Evolutionary conservation across 2,888 invertebrate species (phyloP), one percentile per base, ranked within the genome.

Genomic region (Caenorhabditis sp.): DNA sequence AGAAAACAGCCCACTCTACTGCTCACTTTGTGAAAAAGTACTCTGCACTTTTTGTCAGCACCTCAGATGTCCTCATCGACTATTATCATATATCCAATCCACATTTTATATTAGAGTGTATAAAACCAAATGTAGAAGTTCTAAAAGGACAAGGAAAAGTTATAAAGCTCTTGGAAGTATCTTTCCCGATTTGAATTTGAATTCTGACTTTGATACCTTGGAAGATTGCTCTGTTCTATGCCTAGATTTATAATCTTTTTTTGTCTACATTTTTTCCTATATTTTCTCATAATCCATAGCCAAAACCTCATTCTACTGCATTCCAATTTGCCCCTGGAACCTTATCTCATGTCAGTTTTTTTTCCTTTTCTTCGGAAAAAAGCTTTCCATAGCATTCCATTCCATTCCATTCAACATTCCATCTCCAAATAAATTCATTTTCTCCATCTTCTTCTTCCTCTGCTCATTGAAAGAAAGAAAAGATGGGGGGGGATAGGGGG

Each of bases 381-480:
- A n/a, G n/a, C n/a, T n/a, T n/a, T n/a, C n/a, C n/a, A n/a, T n/a
- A n/a, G n/a, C n/a, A n/a, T n/a, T 58, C 53, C 28, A 22, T 50
- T 32, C 53, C 44, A 67, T 61, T 60, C 51, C 44, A 70, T 53
- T 61, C 70, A 61, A 70, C 69, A 69, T 60, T 61, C 70, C 58
- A 60, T 61, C 60, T 24, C 28, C 53, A 50, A 61, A 70, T 70
- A 70, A 70, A 70, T 70, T 70, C 40, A 70, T 70, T 70, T 70
- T 37, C 53, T 53, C n/a, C 26, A 40, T 40, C 18, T 51, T 61
- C 32, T 51, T 18, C 53, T 35, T 18, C 47, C 28, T 60, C 35
- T 47, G 50, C 51, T 40, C 13, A 40, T 40, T 40, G 6, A 32
- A 32, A 32, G 9, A 32, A 9, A 32, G 44, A 22, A 13, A 18